Percentiles rank a stretch among this genome's conserved stretches.
Evolutionary conservation across 2,888 invertebrate genomes (phyloP).

Genomic region (Drosophila leonis): DNA sequence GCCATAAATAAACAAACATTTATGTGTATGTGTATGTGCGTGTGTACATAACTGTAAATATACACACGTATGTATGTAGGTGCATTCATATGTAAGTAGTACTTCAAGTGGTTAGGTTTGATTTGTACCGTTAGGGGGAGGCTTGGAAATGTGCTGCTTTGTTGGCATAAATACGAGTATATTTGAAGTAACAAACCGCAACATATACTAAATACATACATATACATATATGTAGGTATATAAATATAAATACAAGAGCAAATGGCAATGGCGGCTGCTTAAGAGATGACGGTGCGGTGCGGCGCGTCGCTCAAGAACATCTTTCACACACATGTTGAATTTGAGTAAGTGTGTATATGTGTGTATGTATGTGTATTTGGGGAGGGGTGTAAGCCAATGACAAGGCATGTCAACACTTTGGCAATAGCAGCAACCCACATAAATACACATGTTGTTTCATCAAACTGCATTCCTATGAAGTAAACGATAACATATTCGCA

Average conservation of each 20-base stretch:
- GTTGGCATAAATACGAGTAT: constrained; percentile 26
- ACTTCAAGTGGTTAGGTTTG: constrained; percentile 59
- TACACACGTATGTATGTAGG: neutral
- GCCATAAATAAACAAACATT: constrained; percentile 56
- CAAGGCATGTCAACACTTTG: constrained; percentile 56
- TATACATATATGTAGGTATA: neutral
- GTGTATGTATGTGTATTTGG: neutral
- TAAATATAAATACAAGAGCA: constrained; percentile 8
- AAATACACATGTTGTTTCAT: constrained; percentile 4
- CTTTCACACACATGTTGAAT: constrained; percentile 58
- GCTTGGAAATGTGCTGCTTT: constrained; percentile 39
- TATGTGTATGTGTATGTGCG: neutral
- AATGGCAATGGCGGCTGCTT: constrained; percentile 52
- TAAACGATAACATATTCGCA: constrained; percentile 19
- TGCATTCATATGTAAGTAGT: constrained; percentile 16
- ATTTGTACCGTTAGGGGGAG: constrained; percentile 23
- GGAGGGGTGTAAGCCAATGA: constrained; percentile 29
- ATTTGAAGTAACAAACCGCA: constrained; percentile 54
- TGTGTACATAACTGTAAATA: constrained; percentile 16
- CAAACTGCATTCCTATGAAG: constrained; percentile 16
- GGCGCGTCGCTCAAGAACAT: constrained; percentile 46
- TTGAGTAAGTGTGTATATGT: constrained; percentile 9
- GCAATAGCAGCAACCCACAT: constrained; percentile 23
- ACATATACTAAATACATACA: constrained; percentile 4
- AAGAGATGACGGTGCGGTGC: constrained; percentile 37